phyloP scores from a whole-genome alignment of 2,113 vertebrate species.

The Scortum barcoo region DNA sequence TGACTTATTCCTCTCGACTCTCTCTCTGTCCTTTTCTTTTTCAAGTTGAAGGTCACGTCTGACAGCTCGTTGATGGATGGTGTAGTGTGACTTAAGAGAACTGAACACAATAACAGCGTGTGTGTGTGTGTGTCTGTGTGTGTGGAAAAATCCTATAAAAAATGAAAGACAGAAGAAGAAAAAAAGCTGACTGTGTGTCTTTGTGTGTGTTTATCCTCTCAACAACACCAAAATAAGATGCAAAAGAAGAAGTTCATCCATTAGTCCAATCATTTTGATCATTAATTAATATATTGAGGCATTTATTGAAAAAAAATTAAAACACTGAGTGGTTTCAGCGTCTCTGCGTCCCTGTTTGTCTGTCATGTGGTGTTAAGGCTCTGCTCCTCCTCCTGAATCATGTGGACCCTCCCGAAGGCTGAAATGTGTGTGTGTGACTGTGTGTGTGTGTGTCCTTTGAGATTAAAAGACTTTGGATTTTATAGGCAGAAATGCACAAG shows the following conservation, averaged over 20 bases:
- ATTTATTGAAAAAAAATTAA: not conserved
- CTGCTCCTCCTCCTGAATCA: conserved; percentile 19
- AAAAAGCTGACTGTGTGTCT: not conserved
- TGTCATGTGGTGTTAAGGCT: not conserved
- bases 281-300: not conserved
- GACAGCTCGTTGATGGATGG: conserved; percentile 61
- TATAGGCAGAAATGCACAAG: conserved; percentile 12
- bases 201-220: not conserved
- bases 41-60: conserved; percentile 64
- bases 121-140: conserved; percentile 2
- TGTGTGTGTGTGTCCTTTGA: conserved; percentile 31
- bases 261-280: not conserved
- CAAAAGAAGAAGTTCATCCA: not conserved
- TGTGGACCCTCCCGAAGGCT: conserved; percentile 26
- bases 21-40: not conserved
- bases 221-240: not conserved
- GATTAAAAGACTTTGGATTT: conserved; percentile 48
- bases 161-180: not conserved
- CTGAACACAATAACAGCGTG: not conserved
- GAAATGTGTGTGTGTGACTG: conserved; percentile 13
- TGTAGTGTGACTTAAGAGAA: conserved; percentile 28
- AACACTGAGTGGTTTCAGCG: not conserved
- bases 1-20: not conserved
- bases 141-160: not conserved
- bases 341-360: not conserved